phyloP scores from a whole-genome alignment of 2,888 invertebrate species.

The Chrysomela aeneicollis region DNA sequence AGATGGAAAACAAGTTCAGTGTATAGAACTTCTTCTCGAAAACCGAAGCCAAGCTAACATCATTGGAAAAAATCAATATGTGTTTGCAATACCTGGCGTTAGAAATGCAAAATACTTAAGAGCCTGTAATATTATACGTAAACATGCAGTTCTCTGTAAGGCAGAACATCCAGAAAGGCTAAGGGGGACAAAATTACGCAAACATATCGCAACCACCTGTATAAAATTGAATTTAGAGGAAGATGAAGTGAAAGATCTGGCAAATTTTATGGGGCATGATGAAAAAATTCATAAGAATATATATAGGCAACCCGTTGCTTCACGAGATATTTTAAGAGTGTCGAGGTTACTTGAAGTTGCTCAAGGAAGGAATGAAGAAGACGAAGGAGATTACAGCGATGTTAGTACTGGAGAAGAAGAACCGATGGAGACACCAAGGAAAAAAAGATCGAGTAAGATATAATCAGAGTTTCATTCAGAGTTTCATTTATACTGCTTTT shows the following conservation, averaged over 20 bases:
- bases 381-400: neutral
- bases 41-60: constrained; percentile 19
- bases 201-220: constrained; percentile 39
- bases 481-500: neutral
- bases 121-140: too few relatives aligned
- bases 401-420: neutral
- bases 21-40: constrained; percentile 8
- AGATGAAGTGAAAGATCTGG: constrained; percentile 37
- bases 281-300: constrained; percentile 21
- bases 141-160: constrained; percentile 25
- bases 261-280: constrained; percentile 44
- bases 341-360: neutral
- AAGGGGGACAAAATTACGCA: constrained; percentile 40
- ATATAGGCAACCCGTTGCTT: constrained; percentile 3
- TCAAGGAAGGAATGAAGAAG: neutral
- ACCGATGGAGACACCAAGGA: neutral
- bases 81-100: constrained; percentile 5
- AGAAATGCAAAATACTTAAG: constrained; percentile 13
- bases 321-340: neutral
- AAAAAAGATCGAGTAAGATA: neutral
- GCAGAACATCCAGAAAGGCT: constrained; percentile 37
- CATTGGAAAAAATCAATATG: constrained; percentile 16
- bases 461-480: neutral
- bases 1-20: constrained; percentile 4
- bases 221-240: constrained; percentile 40